phyloP scores from a whole-genome alignment of 2,797 vertebrate genomes.

The Chelonia mydas region DNA sequence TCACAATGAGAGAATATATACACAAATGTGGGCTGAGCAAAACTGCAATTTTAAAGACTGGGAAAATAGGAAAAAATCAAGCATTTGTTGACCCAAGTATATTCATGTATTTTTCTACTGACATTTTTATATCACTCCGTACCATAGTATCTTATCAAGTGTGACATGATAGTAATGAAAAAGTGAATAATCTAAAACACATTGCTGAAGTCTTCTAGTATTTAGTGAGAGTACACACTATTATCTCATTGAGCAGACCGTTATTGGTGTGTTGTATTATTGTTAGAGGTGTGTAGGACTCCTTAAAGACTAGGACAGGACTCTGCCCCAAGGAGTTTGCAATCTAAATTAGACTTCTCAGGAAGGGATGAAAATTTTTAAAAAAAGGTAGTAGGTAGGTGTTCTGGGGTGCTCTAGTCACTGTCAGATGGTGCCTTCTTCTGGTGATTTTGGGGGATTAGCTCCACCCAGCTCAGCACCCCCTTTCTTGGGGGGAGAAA shows the following conservation, averaged over 20 bases:
- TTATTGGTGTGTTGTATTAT: constrained; percentile 12
- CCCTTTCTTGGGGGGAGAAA: too few relatives aligned
- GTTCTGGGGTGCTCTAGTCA: too few relatives aligned
- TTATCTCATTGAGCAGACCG: constrained; percentile 4
- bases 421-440: too few relatives aligned
- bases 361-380: constrained; percentile 35
- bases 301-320: constrained; percentile 5
- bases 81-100: background rate
- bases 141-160: background rate
- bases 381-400: background rate
- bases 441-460: too few relatives aligned
- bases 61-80: background rate
- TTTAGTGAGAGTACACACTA: background rate
- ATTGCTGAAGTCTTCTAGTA: background rate
- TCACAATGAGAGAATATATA: background rate
- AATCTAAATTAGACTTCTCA: constrained; percentile 31
- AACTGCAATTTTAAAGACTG: background rate
- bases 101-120: background rate
- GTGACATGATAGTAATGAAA: background rate
- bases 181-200: background rate
- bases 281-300: background rate
- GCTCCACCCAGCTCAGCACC: too few relatives aligned
- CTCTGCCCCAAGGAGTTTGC: background rate
- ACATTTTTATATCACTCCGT: background rate
- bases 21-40: background rate